Percentiles rank a stretch among this genome's conserved stretches.
phyloP scores from a whole-genome alignment of 2,113 vertebrate genomes.

The Pantherophis guttatus region DNA sequence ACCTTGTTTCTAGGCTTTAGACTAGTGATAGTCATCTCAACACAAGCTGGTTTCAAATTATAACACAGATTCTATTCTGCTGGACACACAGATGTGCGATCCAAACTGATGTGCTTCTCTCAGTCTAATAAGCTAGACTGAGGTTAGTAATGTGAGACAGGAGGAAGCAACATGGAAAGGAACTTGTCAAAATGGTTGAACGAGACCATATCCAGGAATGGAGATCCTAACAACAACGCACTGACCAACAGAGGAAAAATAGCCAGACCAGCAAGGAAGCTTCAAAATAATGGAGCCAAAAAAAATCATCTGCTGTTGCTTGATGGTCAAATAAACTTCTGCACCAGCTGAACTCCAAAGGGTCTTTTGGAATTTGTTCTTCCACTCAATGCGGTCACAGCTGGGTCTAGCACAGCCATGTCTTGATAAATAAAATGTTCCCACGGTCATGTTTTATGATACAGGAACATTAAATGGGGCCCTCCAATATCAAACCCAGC shows the following conservation, averaged over 20 bases:
- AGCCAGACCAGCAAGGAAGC: not conserved
- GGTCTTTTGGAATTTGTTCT: not conserved
- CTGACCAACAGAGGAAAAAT: not conserved
- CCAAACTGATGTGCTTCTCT: no score
- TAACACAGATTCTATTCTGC: no score
- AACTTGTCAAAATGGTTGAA: not conserved
- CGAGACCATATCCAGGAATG: not conserved
- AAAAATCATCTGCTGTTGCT: no score
- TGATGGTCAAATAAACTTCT: no score
- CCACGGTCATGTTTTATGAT: not conserved
- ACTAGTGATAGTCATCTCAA: no score
- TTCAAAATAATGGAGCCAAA: not conserved
- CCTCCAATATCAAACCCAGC: slow-evolving; percentile 27
- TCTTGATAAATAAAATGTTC: no score
- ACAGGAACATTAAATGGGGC: not conserved
- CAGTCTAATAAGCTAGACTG: not conserved
- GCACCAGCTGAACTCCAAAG: not conserved
- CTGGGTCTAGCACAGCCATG: not conserved
- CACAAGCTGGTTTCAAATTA: not conserved
- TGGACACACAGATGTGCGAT: no score
- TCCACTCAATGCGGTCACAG: not conserved
- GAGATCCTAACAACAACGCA: no score
- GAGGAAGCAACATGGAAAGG: not conserved
- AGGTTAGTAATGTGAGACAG: not conserved
- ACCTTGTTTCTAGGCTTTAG: no score